Conservation (phyloP, 1,140 invertebrate species). For the Nephila pilipes region DNA sequence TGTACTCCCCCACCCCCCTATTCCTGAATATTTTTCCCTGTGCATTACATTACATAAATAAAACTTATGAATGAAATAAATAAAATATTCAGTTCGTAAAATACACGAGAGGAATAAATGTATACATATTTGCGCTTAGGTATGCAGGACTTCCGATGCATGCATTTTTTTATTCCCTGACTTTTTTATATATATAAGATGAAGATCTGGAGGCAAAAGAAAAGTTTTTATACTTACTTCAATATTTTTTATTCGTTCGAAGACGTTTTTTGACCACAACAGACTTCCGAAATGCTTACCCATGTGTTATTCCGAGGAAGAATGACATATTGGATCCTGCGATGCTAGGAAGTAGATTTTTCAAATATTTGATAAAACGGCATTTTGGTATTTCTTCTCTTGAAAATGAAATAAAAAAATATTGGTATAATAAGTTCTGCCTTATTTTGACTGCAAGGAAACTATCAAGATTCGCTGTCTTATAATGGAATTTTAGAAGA, state of each 20-base stretch:
- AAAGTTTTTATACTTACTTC: background rate
- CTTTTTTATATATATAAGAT: background rate
- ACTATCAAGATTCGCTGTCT: no score
- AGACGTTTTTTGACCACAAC: constrained; percentile 13
- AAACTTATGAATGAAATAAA: constrained; percentile 47
- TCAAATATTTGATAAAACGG: no score
- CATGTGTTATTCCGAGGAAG: background rate
- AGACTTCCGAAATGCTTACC: background rate
- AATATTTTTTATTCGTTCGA: background rate
- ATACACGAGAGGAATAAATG: constrained; percentile 30
- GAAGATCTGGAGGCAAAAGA: background rate
- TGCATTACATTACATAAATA: constrained; percentile 50
- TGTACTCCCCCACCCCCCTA: background rate
- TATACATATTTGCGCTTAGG: constrained; percentile 38
- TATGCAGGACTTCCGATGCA: constrained; percentile 14
- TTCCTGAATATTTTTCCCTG: constrained; percentile 24
- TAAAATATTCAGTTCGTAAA: constrained; percentile 48
- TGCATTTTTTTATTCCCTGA: background rate
- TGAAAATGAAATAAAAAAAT: no score
- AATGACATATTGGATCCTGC: background rate
- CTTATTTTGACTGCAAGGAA: no score
- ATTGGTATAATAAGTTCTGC: no score
- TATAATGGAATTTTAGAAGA: no score
- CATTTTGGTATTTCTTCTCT: no score
- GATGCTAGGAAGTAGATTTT: background rate